These are phyloP conservation scores for Epirrita christyi DNA, from an alignment of 2,888 invertebrate species.

Conservation along the genomic window DNA sequence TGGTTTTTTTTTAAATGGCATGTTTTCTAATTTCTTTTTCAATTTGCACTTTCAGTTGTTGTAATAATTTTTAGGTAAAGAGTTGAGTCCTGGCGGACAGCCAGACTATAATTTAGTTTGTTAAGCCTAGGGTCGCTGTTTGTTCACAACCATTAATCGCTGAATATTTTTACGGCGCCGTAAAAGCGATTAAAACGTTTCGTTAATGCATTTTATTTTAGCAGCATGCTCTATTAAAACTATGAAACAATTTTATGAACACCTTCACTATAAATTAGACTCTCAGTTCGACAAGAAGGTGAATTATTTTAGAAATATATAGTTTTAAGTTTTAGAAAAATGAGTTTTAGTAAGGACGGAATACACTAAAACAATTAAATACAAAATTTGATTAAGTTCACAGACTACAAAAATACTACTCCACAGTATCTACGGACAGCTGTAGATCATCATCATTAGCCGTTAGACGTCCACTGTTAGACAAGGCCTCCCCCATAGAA, in stretches of 20 bases:
- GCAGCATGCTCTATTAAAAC: constrained; percentile 42
- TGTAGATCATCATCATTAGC: no score
- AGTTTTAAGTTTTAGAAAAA: background rate
- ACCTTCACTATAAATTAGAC: constrained; percentile 14
- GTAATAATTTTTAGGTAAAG: constrained; percentile 23
- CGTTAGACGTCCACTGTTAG: no score
- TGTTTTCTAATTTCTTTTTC: background rate
- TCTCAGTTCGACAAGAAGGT: background rate
- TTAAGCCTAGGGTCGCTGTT: constrained; percentile 52
- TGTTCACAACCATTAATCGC: constrained; percentile 49
- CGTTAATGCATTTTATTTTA: constrained; percentile 56
- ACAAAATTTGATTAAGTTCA: no score
- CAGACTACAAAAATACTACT: no score
- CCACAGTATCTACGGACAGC: no score
- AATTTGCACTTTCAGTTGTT: background rate
- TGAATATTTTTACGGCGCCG: constrained; percentile 56
- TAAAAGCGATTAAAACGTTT: constrained; percentile 60
- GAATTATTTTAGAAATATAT: background rate
- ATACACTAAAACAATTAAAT: no score
- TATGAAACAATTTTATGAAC: constrained; percentile 25
- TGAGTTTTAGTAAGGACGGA: no score
- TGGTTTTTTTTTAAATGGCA: no score
- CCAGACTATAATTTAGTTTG: constrained; percentile 70
- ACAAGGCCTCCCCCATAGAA: no score
- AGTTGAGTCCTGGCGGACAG: constrained; percentile 52